phyloP scores from a whole-genome alignment of 2,888 invertebrate genomes.

The Mesorhabditis sp. region DNA sequence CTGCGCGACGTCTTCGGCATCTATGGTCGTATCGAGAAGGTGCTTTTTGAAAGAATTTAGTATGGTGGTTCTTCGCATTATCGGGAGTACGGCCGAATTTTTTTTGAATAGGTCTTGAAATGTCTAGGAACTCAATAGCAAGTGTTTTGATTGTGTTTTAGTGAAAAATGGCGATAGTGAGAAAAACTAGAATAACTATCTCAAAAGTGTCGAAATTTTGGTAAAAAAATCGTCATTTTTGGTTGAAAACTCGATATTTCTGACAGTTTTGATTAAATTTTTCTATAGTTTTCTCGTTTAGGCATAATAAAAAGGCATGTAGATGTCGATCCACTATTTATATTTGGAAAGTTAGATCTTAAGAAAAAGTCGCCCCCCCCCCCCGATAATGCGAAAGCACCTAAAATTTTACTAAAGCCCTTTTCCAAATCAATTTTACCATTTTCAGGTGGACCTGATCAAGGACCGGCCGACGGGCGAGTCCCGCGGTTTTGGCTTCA shows the following conservation, averaged over 20 bases:
- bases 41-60: constrained; percentile 55
- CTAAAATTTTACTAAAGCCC: no score
- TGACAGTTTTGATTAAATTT: no score
- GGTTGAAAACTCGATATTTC: no score
- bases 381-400: no score
- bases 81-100: background rate
- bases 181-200: no score
- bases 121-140: background rate
- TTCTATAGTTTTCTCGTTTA: no score
- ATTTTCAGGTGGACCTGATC: constrained; percentile 71
- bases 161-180: background rate
- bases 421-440: background rate
- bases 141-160: background rate
- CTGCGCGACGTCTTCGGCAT: constrained; percentile 86
- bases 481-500: constrained; percentile 54
- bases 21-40: constrained; percentile 84
- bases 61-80: background rate
- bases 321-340: no score
- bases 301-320: no score
- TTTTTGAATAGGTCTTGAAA: background rate
- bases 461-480: constrained; percentile 77
- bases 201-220: background rate
- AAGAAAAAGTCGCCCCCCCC: no score
- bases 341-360: no score
- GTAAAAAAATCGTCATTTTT: background rate